Evolutionary conservation across 2,888 invertebrate species (phyloP), one percentile per base, ranked within the genome.

Genomic region (Sinhomidia bicolor): DNA sequence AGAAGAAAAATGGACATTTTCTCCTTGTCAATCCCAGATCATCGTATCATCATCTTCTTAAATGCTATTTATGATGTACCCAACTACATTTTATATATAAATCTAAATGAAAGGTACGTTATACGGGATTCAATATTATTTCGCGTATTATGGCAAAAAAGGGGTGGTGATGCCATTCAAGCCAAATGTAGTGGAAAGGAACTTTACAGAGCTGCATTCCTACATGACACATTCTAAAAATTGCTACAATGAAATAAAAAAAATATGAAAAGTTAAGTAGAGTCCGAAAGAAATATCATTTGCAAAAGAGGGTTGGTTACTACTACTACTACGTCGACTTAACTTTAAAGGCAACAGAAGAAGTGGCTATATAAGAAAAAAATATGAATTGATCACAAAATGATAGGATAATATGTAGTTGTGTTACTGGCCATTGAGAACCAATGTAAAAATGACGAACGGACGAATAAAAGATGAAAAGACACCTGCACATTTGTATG

Each of bases 401-500:
- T 85, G 85, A 81, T 78, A 47, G 47, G 76, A 76, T 85, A 60
- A 88, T 88, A 82, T 76, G 65, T 62, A 9, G 60, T 74, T 60
- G n/a, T n/a, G n/a, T n/a, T n/a, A n/a, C n/a, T n/a, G 74, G n/a
- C n/a, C 47, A 74, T 47, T 47, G 47, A 74, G 47, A 26, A 74
- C 74, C 41, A 23, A 74, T 74, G 26, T 26, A 44, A 74, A 57
- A 47, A 74, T 26, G 47, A 74, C 14, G 74, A 74, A 41, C n/a
- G n/a, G n/a, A 74, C 74, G 12, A 44, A 71, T 41, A 71, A 71
- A 62, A 41, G 68, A 81, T 65, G 60, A 54, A 54, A 79, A 84
- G 65, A 71, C 79, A 86, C 86, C 86, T 86, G 79, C 86, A 86
- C 86, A 86, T 86, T 86, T 86, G 86, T 86, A 86, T 86, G 86